These are phyloP conservation scores for Merluccius polli DNA, from an alignment of 2,797 vertebrate genomes.

Conservation along the genomic window DNA sequence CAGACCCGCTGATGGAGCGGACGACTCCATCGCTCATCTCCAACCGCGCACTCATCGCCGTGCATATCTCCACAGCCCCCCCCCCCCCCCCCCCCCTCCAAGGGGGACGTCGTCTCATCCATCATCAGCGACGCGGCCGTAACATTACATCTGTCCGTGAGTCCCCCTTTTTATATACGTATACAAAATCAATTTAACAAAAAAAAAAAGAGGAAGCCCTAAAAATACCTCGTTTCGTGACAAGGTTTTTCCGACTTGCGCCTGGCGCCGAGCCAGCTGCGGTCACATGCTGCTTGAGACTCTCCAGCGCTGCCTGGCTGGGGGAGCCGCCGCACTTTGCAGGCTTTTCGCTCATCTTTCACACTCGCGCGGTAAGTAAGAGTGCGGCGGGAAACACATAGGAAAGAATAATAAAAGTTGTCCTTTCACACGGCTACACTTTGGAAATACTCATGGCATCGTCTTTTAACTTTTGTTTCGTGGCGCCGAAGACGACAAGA, in stretches of 20 bases:
- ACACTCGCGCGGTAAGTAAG: neutral
- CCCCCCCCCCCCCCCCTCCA: too few species aligned
- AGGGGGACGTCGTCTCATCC: neutral
- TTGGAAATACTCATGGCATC: too few species aligned
- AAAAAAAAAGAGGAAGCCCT: constrained; percentile 2
- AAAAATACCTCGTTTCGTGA: constrained; percentile 6
- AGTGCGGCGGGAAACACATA: neutral
- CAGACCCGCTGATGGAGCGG: too few species aligned
- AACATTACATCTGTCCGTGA: neutral
- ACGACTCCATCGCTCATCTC: too few species aligned
- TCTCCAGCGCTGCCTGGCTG: neutral
- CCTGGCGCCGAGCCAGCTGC: neutral
- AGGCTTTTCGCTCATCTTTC: neutral
- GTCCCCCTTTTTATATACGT: neutral
- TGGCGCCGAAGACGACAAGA: too few species aligned
- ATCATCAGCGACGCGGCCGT: neutral
- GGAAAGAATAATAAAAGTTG: too few species aligned
- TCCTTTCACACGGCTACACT: too few species aligned
- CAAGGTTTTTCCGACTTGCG: neutral
- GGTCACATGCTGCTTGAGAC: neutral
- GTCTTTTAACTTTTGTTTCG: too few species aligned
- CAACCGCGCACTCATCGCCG: too few species aligned
- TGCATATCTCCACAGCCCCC: neutral
- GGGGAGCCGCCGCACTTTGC: neutral
- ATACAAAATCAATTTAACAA: constrained; percentile 1